These are phyloP conservation scores for Triplophysa siluroides DNA, from an alignment of 2,113 vertebrate genomes.

Conservation along the genomic window DNA sequence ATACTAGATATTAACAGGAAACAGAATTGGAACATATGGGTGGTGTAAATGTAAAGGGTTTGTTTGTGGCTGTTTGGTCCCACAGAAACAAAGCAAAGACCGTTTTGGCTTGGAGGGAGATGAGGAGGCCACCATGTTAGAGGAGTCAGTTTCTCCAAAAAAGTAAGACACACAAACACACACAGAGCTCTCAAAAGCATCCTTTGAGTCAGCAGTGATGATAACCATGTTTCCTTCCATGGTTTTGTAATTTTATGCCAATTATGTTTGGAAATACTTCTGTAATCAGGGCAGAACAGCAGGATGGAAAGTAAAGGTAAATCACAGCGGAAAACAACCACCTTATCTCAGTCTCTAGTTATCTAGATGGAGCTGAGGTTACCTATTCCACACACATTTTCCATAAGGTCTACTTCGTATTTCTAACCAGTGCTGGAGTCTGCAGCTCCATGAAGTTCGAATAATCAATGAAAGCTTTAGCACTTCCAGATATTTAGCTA, in stretches of 20 bases:
- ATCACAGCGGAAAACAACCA: not conserved
- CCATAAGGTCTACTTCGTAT: not conserved
- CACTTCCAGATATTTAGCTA: no score
- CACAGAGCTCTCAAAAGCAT: not conserved
- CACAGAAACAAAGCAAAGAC: slow-evolving; percentile 97
- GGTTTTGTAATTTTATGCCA: slow-evolving; percentile 5
- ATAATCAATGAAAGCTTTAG: not conserved
- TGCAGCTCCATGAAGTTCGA: not conserved
- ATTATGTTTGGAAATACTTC: slow-evolving; percentile 4
- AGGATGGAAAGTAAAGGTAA: not conserved
- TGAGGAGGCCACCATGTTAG: slow-evolving; percentile 96
- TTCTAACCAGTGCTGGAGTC: not conserved
- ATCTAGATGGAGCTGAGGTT: slow-evolving; percentile 28
- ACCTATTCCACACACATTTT: slow-evolving; percentile 9
- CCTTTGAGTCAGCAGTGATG: not conserved
- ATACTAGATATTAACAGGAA: not conserved
- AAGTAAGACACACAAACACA: slow-evolving; percentile 77
- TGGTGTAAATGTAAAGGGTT: not conserved
- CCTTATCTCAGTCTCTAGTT: slow-evolving; percentile 13
- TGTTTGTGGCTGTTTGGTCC: not conserved
- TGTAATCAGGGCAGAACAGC: not conserved
- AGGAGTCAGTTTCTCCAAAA: slow-evolving; percentile 95
- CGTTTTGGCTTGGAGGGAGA: slow-evolving; percentile 96
- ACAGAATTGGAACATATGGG: not conserved
- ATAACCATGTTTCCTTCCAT: slow-evolving; percentile 10